Conservation (phyloP, 2,888 invertebrate species). For the Drosophila paramelanica region DNA sequence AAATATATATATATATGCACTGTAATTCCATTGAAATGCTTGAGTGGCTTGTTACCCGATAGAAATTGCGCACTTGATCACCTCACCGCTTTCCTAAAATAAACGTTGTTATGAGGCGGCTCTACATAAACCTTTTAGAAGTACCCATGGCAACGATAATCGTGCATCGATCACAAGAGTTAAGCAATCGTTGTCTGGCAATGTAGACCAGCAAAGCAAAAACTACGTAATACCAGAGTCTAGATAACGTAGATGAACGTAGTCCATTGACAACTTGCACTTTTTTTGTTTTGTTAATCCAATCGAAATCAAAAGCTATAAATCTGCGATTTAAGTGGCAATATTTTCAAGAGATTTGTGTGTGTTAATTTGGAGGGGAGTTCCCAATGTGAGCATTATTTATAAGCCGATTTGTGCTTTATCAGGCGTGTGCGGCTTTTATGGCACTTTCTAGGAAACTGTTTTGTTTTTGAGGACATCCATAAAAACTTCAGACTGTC, state of each 20-base stretch:
- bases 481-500: constrained; percentile 29
- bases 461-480: not conserved
- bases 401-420: constrained; percentile 14
- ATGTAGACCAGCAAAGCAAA: constrained; percentile 1
- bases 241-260: constrained; percentile 35
- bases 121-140: not conserved
- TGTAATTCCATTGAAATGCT: not conserved
- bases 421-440: constrained; percentile 7
- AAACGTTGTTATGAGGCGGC: not conserved
- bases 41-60: not conserved
- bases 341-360: constrained; percentile 19
- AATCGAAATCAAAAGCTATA: constrained; percentile 27
- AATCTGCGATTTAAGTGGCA: constrained; percentile 44
- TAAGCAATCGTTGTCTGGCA: constrained; percentile 27
- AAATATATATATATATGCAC: not conserved
- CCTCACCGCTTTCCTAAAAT: not conserved
- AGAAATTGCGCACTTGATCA: constrained; percentile 5
- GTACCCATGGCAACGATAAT: constrained; percentile 17
- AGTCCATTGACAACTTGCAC: constrained; percentile 13
- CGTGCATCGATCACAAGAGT: constrained; percentile 10
- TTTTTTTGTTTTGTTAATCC: constrained; percentile 28
- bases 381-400: constrained; percentile 9
- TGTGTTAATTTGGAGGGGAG: constrained; percentile 16
- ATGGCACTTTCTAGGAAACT: constrained; percentile 25
- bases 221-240: constrained; percentile 7